Evolutionary conservation across 1,140 invertebrate genomes (phyloP), one percentile per base, ranked within the genome.

Genomic region (Drosophila punjabiensis): DNA sequence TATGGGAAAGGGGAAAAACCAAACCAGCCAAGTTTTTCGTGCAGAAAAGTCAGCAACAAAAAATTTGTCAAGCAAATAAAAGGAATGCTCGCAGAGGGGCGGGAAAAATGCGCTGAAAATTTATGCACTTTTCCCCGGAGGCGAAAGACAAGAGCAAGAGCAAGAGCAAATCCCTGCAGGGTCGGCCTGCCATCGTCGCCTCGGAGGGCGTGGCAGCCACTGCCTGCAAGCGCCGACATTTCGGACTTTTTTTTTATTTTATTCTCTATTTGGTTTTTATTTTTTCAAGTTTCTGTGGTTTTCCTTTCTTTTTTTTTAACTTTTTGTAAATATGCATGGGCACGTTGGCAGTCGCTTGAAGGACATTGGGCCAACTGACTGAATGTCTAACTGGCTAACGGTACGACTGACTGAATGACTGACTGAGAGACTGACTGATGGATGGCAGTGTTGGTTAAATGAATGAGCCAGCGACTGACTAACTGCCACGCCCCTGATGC

Each of bases 321-420:
- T 66, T 67, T 79, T 53, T 76, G 67, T 83, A 84, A 88, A 88
- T 89, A 88, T 89, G 84, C 84, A 87, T 71, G 68, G 69, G 84
- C 85, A 88, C 73, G 73, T 75, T 67, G 63, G 82, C 69, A 84
- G 83, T 50, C 60, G 67, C 68, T 80, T 77, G 77, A 88, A 83
- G 84, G 84, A 87, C 84, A 76, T 50, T 63, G 53, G 65, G 63
- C 75, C 59, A 70, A 71, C 59, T 47, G 63, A 76, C 63, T 37
- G 63, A 76, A 70, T 67, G 66, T 66, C 65, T 65, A 20, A 68
- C 58, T 47, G 50, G 39, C 69, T 33, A 39, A 67, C 55, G 24
- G 43, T 24, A 35, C 16, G 74, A 53, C 41, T n/a, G 55, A 28
- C 5, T 11, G 48, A 32, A 16, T 30, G 28, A 52, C 28, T 33